A percentile compares a stretch with the other conserved stretches of the same genome.
These are phyloP conservation scores for Megamerina dolium DNA, from an alignment of 2,888 invertebrate species.

Conservation along the genomic window DNA sequence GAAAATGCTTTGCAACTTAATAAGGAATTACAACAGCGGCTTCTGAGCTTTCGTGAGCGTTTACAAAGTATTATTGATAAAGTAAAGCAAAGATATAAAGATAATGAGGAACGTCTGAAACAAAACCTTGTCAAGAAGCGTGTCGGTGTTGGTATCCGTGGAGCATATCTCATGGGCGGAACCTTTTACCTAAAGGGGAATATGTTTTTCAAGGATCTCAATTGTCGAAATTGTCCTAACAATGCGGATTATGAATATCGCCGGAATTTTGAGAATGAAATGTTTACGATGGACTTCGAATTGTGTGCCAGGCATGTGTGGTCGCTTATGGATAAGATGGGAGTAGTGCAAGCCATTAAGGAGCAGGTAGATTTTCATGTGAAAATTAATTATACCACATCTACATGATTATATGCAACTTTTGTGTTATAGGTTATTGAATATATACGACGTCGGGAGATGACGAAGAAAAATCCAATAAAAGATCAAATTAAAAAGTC, in stretches of 20 bases:
- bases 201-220: slow-evolving; percentile 60
- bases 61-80: slow-evolving; percentile 25
- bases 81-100: slow-evolving; percentile 27
- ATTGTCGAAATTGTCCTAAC: slow-evolving; percentile 52
- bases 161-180: slow-evolving; percentile 48
- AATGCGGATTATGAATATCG: slow-evolving; percentile 59
- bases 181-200: slow-evolving; percentile 49
- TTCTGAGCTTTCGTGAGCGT: slow-evolving; percentile 26
- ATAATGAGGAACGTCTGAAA: slow-evolving; percentile 29
- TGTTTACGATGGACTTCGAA: slow-evolving; percentile 49
- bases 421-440: slow-evolving; percentile 25
- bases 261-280: slow-evolving; percentile 30
- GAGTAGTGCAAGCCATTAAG: slow-evolving; percentile 52
- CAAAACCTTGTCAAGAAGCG: slow-evolving; percentile 7
- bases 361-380: slow-evolving; percentile 36
- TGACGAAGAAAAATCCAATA: neutral
- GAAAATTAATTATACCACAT: neutral
- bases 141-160: slow-evolving; percentile 42
- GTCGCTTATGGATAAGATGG: slow-evolving; percentile 56
- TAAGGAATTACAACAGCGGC: slow-evolving; percentile 31
- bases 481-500: slow-evolving; percentile 5
- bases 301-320: slow-evolving; percentile 51
- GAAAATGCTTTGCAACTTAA: slow-evolving; percentile 34
- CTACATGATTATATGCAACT: neutral
- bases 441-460: slow-evolving; percentile 17